phyloP scores from a whole-genome alignment of 1,140 invertebrate species.

The Oreohelix idahoensis region DNA sequence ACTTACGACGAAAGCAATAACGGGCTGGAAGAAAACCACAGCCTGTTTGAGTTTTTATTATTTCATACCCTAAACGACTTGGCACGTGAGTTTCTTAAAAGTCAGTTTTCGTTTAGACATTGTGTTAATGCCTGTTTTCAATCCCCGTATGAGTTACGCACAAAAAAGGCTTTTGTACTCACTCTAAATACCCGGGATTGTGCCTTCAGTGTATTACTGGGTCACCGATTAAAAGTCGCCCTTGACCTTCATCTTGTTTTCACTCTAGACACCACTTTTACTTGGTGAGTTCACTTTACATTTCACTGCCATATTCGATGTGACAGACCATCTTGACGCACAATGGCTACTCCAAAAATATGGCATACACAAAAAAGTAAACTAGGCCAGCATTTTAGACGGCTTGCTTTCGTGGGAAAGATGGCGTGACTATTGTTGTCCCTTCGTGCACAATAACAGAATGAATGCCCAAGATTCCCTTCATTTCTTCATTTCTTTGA shows the following conservation, averaged over 20 bases:
- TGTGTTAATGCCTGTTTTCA: not conserved
- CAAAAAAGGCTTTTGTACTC: not conserved
- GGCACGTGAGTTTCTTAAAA: not conserved
- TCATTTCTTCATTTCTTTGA: not conserved
- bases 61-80: not conserved
- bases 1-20: not conserved
- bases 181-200: not conserved
- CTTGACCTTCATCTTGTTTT: conserved; percentile 9
- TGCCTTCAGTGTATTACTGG: not conserved
- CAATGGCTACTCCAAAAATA: not conserved
- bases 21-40: not conserved
- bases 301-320: not conserved
- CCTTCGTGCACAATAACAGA: not conserved
- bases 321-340: not conserved
- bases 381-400: not conserved
- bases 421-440: not conserved
- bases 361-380: not conserved
- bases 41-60: not conserved
- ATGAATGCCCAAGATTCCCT: not conserved
- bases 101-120: conserved; percentile 3
- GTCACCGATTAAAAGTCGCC: not conserved
- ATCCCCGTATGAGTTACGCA: not conserved
- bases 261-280: not conserved
- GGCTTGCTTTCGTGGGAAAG: not conserved
- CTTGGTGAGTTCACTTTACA: not conserved